phyloP scores from a whole-genome alignment of 2,113 vertebrate species.

The Columbina picui region DNA sequence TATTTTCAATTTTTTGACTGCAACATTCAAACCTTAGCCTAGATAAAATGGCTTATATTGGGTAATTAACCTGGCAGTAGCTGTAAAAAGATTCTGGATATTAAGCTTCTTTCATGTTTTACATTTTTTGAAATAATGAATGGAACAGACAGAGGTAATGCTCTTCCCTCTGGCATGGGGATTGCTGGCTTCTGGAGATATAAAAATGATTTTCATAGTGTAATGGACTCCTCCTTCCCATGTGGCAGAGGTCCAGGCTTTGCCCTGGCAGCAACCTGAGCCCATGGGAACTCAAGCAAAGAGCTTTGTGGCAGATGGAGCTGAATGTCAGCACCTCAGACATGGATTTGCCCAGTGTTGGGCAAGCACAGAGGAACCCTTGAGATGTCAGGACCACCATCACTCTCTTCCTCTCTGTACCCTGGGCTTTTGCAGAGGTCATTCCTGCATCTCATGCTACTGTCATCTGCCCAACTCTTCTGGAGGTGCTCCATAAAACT shows the following conservation, averaged over 20 bases:
- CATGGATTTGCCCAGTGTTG: not conserved
- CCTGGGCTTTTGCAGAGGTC: not conserved
- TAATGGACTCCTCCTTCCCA: not conserved
- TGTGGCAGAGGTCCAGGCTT: constrained; percentile 4
- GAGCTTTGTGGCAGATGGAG: not conserved
- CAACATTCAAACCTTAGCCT: not conserved
- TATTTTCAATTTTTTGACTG: not conserved
- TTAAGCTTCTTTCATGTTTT: not conserved
- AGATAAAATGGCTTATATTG: not conserved
- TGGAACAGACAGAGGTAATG: not conserved
- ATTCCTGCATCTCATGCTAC: not conserved
- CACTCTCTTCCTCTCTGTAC: accelerated
- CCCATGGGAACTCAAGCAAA: not conserved
- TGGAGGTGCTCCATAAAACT: not conserved
- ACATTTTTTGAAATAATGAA: not conserved
- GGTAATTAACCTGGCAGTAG: not conserved
- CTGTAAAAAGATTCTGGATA: not conserved
- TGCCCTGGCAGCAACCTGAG: not conserved
- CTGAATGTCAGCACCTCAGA: not conserved
- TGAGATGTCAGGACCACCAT: not conserved
- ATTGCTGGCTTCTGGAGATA: constrained; percentile 32
- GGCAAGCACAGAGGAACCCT: not conserved
- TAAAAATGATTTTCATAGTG: not conserved
- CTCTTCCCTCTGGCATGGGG: not conserved
- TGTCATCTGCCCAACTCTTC: accelerated